phyloP scores from a whole-genome alignment of 2,113 vertebrate genomes.

The Plectropomus leopardus region DNA sequence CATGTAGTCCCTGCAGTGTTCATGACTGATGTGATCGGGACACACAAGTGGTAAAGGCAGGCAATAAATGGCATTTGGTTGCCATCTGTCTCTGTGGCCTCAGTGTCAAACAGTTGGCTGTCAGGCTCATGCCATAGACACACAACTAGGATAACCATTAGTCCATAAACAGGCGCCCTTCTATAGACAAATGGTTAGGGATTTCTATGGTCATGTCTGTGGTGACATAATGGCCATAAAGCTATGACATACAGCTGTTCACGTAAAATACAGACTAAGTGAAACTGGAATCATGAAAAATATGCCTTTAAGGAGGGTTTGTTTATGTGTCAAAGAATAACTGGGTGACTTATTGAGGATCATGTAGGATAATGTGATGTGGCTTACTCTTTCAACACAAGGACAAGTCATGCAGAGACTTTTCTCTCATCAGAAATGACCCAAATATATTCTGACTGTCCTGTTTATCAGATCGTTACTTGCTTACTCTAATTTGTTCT shows the following conservation, averaged over 20 bases:
- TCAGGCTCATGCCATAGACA: constrained; percentile 71
- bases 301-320: constrained; percentile 40
- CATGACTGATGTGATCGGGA: constrained; percentile 72
- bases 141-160: constrained; percentile 81
- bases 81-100: constrained; percentile 82
- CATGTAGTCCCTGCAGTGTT: constrained; percentile 55
- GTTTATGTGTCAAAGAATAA: constrained; percentile 59
- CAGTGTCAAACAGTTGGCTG: constrained; percentile 80
- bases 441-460: background rate
- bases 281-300: constrained; percentile 31
- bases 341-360: constrained; percentile 42
- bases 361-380: constrained; percentile 27
- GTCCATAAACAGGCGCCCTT: constrained; percentile 74
- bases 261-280: constrained; percentile 42
- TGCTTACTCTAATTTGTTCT: background rate
- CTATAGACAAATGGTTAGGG: constrained; percentile 71
- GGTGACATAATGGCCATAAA: constrained; percentile 63
- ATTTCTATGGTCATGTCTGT: constrained; percentile 71
- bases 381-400: constrained; percentile 12
- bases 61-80: constrained; percentile 84
- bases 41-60: constrained; percentile 77
- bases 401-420: background rate
- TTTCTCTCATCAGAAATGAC: background rate
- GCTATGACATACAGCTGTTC: constrained; percentile 56
- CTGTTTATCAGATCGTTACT: background rate